phyloP scores from a whole-genome alignment of 2,113 vertebrate species.

The Bettongia penicillata region DNA sequence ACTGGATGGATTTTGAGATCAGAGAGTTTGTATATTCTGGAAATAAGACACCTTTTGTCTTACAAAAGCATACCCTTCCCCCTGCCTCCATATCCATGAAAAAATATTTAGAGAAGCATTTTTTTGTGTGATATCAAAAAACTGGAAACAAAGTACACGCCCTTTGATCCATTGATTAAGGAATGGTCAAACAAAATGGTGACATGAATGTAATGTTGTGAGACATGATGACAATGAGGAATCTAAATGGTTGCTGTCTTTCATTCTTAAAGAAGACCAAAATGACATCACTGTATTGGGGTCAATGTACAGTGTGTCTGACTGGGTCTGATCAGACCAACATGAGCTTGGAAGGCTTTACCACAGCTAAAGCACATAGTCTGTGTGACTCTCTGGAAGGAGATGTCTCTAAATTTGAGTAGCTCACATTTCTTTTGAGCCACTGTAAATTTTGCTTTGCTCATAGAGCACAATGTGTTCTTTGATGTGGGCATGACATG shows the following conservation, averaged over 20 bases:
- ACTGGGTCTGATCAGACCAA: no score
- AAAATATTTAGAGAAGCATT: neutral
- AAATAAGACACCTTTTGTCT: neutral
- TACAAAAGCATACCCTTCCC: neutral
- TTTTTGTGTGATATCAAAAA: neutral
- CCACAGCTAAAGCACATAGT: no score
- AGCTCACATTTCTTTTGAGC: no score
- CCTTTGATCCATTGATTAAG: neutral
- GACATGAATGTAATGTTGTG: neutral
- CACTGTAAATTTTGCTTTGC: no score
- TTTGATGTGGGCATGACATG: no score
- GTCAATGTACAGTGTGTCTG: neutral
- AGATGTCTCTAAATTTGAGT: no score
- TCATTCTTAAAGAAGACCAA: neutral
- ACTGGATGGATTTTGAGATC: neutral
- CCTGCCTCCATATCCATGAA: neutral
- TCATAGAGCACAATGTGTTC: no score
- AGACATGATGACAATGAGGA: neutral
- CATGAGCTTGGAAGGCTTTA: no score
- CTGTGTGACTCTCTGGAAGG: no score
- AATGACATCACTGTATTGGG: neutral
- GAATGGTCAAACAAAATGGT: neutral
- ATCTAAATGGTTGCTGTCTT: neutral
- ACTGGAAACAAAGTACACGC: neutral
- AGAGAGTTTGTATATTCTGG: conserved; percentile 1